Evolutionary conservation across 2,113 vertebrate species (phyloP).

Genomic region (Rhipidura dahli): DNA sequence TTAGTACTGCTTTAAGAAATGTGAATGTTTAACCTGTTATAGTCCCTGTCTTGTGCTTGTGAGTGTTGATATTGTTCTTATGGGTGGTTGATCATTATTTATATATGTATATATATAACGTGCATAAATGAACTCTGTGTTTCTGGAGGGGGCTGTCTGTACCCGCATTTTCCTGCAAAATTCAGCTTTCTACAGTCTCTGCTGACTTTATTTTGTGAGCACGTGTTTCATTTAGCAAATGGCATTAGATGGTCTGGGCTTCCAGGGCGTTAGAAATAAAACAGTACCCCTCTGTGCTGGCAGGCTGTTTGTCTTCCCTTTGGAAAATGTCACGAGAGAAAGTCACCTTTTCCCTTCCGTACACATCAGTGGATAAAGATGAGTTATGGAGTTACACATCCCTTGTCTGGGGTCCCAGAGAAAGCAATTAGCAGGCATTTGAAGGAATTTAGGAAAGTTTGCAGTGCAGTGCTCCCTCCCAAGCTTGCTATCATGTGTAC

Average conservation of each 20-base stretch:
- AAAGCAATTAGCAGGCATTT: neutral
- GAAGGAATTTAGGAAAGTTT: neutral
- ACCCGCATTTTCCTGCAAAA: neutral
- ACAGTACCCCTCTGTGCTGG: neutral
- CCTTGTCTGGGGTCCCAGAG: neutral
- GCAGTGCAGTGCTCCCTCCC: neutral
- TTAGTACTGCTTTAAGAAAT: constrained; percentile 3
- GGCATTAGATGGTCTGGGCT: neutral
- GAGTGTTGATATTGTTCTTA: neutral
- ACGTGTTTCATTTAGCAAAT: fast-evolving
- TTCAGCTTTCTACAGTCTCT: neutral
- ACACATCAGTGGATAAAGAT: neutral
- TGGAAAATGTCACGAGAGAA: neutral
- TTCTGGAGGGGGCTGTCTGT: neutral
- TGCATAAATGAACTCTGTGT: neutral
- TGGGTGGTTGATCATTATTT: neutral
- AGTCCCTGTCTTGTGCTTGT: neutral
- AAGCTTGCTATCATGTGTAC: neutral
- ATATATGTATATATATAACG: neutral
- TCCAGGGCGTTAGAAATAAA: neutral
- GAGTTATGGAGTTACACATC: neutral
- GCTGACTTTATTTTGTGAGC: neutral
- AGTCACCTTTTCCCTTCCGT: neutral
- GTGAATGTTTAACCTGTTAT: neutral
- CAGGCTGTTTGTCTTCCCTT: neutral